Percentiles rank a stretch among this genome's conserved stretches.
Evolutionary conservation across 1,140 invertebrate species (phyloP).

Genomic region (Brachionus manjavacas): DNA sequence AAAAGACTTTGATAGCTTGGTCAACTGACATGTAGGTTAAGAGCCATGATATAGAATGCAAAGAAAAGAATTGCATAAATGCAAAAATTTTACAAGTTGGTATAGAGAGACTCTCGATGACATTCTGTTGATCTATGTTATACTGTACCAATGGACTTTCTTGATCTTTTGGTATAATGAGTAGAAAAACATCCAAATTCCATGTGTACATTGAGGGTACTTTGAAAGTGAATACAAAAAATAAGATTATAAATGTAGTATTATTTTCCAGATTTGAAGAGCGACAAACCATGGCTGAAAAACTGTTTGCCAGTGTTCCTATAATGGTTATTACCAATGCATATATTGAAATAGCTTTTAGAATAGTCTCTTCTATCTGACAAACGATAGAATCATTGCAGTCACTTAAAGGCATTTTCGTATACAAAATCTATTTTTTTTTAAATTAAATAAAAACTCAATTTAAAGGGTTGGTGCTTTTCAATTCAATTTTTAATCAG

Average conservation of each 20-base stretch:
- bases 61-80: slow-evolving; percentile 7
- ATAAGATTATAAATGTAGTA: not conserved
- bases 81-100: slow-evolving; percentile 31
- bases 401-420: not conserved
- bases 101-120: not conserved
- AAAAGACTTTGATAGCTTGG: not conserved
- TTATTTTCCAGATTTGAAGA: not conserved
- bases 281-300: not conserved
- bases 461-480: not conserved
- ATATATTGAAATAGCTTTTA: not conserved
- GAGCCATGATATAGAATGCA: slow-evolving; percentile 8
- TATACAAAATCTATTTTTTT: not conserved
- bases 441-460: not conserved
- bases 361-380: not conserved
- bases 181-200: slow-evolving; percentile 1
- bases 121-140: slow-evolving; percentile 5
- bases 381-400: not conserved
- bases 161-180: not conserved
- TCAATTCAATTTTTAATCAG: not conserved
- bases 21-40: not conserved
- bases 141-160: not conserved
- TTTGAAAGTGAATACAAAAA: not conserved
- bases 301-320: not conserved
- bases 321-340: not conserved
- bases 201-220: not conserved